Evolutionary conservation across 2,113 vertebrate species (phyloP), one percentile per base, ranked within the genome.

Genomic region (Tetraodon nigroviridis): DNA sequence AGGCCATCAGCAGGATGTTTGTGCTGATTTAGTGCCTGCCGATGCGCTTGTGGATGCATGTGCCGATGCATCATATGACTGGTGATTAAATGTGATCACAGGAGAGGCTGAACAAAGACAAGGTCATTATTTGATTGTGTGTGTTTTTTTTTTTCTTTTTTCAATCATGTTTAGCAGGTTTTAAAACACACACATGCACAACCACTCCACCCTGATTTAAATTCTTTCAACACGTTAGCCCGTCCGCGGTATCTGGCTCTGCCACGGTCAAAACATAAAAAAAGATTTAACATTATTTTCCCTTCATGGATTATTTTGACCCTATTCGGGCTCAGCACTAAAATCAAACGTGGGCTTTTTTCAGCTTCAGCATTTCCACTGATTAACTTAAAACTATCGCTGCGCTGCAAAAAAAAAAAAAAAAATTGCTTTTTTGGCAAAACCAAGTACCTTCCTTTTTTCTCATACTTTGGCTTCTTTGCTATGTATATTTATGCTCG

Each of bases 1-100:
- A 71, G 52, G 50, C 57, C 71, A 69, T 81, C 67, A 79, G 69
- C 58, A 41, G 46, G 79, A 82, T 74, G 55, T 69, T 69, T 67
- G 49, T 60, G 51, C 64, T 81, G 42, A 13, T 13, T 44, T 27
- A 27, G 52, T 55, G 52, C 57, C 45, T 67, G 7, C 61, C 57
- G 62, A 32, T 48, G 65, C 58, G 52, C 57, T 41, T 69, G 7
- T 61, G 64, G 62, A 41, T 47, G 65, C 59, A 71, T 32, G 16
- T 64, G 69, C 52, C 49, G 56, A 64, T 2, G 11, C 32, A 37
- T 73, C 71, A 62, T 6, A n/a, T 76, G 80, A 84, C 72, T 77
- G 72, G 64, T 77, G 81, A 79, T 76, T 79, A 67, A 19, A 67
- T 80, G 50, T 75, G 69, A 79, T 37, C 12, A 37, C 12, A 37